Conservation (phyloP, 1,140 invertebrate species). For the Drosophila pseudoobscura region DNA sequence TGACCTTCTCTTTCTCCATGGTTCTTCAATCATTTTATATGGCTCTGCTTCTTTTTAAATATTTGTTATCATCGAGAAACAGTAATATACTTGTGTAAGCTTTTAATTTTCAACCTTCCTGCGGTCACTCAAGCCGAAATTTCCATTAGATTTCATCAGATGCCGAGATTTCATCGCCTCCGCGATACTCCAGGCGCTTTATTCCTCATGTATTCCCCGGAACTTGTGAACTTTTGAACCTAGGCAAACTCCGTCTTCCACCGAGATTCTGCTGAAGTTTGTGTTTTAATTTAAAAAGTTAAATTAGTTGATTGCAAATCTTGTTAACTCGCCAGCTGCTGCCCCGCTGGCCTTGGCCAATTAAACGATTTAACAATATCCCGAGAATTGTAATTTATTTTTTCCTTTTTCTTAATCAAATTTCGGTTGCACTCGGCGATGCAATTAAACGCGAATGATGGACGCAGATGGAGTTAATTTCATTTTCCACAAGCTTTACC, state of each 20-base stretch:
- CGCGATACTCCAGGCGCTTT: neutral
- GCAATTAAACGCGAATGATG: conserved; percentile 23
- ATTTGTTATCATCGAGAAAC: neutral
- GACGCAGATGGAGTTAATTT: conserved; percentile 5
- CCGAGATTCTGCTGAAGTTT: conserved; percentile 10
- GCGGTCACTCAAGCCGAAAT: conserved; percentile 32
- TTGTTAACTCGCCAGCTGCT: conserved; percentile 28
- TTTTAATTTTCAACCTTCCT: conserved; percentile 14
- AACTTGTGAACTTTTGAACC: conserved; percentile 15
- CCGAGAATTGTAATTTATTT: conserved; percentile 18
- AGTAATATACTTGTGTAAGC: conserved; percentile 8
- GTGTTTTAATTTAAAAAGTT: conserved; percentile 43
- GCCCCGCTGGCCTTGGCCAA: conserved; percentile 2
- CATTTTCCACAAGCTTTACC: conserved; percentile 14
- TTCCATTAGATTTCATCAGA: conserved; percentile 14
- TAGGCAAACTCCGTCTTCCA: conserved; percentile 20
- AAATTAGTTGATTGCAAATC: conserved; percentile 35
- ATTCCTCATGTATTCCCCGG: conserved; percentile 11
- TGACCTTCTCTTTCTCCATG: too few relatives aligned
- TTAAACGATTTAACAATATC: conserved; percentile 43
- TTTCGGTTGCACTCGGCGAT: conserved; percentile 23
- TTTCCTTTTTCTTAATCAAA: conserved; percentile 16
- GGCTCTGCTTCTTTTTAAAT: too few relatives aligned
- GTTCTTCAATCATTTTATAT: too few relatives aligned
- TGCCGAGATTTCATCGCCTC: neutral